Conservation (phyloP, 2,888 invertebrate species). For the Cheiracanthium punctorium region DNA sequence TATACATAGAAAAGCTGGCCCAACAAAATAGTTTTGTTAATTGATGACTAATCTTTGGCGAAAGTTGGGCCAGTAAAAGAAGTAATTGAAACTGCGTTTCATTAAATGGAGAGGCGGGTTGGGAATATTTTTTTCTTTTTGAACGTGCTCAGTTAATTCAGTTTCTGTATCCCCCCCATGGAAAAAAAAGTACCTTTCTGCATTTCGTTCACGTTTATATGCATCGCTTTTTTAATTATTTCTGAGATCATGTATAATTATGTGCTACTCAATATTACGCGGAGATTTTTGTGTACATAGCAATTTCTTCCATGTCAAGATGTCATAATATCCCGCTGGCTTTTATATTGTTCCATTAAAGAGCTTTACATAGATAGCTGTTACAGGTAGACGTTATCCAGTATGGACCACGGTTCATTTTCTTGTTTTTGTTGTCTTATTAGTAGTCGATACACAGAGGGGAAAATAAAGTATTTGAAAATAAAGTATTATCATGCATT, state of each 20-base stretch:
- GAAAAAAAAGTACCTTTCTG: slow-evolving; percentile 21
- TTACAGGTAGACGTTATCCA: neutral
- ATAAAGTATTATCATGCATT: neutral
- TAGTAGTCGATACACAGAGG: slow-evolving; percentile 8
- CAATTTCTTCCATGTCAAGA: slow-evolving; percentile 20
- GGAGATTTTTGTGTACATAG: slow-evolving; percentile 24
- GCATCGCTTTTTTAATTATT: slow-evolving; percentile 48
- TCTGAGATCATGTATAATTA: slow-evolving; percentile 60
- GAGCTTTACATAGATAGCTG: neutral
- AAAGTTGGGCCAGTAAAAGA: slow-evolving; percentile 68
- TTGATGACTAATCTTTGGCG: slow-evolving; percentile 69
- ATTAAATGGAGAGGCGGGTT: slow-evolving; percentile 69
- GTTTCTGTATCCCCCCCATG: slow-evolving; percentile 10
- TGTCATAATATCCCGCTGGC: slow-evolving; percentile 19
- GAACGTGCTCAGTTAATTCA: slow-evolving; percentile 51
- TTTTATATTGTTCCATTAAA: slow-evolving; percentile 16
- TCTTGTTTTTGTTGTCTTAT: neutral
- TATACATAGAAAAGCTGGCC: slow-evolving; percentile 70
- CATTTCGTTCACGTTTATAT: slow-evolving; percentile 68
- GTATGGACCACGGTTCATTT: neutral
- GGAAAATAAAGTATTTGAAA: neutral
- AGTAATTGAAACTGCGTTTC: slow-evolving; percentile 70
- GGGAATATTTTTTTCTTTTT: slow-evolving; percentile 33
- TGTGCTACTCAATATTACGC: slow-evolving; percentile 57
- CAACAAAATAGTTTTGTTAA: slow-evolving; percentile 70